phyloP scores from a whole-genome alignment of 2,797 vertebrate genomes.

The Thripadectes ignobilis region DNA sequence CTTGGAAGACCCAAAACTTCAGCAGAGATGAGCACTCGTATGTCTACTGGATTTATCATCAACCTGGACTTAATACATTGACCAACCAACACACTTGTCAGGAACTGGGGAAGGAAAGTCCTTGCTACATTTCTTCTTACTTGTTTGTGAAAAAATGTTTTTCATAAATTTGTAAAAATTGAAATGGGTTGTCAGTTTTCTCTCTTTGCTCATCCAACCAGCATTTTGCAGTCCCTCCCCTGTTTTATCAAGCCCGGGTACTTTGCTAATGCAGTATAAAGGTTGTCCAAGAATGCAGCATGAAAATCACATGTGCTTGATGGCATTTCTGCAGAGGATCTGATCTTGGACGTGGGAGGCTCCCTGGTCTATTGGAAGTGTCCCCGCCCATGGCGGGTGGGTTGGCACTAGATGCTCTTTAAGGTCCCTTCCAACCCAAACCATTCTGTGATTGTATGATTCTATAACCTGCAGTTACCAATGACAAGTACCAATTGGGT shows the following conservation, averaged over 20 bases:
- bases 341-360: not conserved
- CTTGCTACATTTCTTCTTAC: not conserved
- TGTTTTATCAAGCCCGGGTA: not conserved
- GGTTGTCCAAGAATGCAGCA: not conserved
- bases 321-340: not conserved
- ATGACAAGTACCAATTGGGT: not conserved
- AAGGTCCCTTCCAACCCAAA: not conserved
- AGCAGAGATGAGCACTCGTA: not conserved
- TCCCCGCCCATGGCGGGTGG: accelerated
- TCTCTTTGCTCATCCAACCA: not conserved
- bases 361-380: not conserved
- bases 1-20: not conserved
- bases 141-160: not conserved
- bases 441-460: not conserved
- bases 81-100: not conserved
- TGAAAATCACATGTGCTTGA: not conserved
- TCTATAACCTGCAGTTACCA: not conserved
- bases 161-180: not conserved
- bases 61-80: not conserved
- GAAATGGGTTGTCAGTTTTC: not conserved
- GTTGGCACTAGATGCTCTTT: not conserved
- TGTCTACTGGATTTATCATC: not conserved
- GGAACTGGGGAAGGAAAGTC: not conserved
- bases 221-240: not conserved
- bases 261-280: not conserved